These are phyloP conservation scores for Aspidapion aeneum DNA, from an alignment of 2,888 invertebrate species.

Conservation along the genomic window DNA sequence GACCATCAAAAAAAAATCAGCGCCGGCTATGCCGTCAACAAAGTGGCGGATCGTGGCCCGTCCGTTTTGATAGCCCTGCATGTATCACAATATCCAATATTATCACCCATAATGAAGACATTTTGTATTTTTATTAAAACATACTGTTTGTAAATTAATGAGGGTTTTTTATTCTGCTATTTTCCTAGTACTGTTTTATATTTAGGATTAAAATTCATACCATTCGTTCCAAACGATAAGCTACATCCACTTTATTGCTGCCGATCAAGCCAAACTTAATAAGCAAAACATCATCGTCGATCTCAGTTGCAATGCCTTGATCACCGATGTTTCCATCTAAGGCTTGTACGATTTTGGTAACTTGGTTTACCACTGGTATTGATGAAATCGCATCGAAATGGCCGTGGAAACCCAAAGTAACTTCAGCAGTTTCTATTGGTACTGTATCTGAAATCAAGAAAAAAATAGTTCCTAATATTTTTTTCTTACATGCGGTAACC, in stretches of 20 bases:
- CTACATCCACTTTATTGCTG: constrained; percentile 71
- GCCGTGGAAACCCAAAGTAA: constrained; percentile 69
- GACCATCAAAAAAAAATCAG: too few relatives aligned
- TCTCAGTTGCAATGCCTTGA: constrained; percentile 53
- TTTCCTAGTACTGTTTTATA: too few relatives aligned
- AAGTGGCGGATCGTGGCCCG: too few relatives aligned
- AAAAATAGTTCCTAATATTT: neutral
- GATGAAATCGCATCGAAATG: constrained; percentile 53
- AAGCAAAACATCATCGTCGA: constrained; percentile 52
- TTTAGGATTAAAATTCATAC: too few relatives aligned
- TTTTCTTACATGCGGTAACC: neutral
- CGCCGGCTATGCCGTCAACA: too few relatives aligned
- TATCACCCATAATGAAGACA: too few relatives aligned
- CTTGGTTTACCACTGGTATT: constrained; percentile 48
- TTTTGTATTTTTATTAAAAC: too few relatives aligned
- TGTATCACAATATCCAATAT: too few relatives aligned
- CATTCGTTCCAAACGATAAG: constrained; percentile 75
- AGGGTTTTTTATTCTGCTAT: too few relatives aligned
- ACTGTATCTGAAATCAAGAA: constrained; percentile 55
- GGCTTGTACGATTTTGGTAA: constrained; percentile 49
- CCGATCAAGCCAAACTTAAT: constrained; percentile 67
- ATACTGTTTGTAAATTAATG: too few relatives aligned
- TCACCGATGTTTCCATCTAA: constrained; percentile 47
- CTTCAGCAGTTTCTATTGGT: constrained; percentile 70
- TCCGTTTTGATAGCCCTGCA: too few relatives aligned